Percentiles rank a stretch among this genome's conserved stretches.
These are phyloP conservation scores for Acanthurus tractus DNA, from an alignment of 2,797 vertebrate species.

Conservation along the genomic window DNA sequence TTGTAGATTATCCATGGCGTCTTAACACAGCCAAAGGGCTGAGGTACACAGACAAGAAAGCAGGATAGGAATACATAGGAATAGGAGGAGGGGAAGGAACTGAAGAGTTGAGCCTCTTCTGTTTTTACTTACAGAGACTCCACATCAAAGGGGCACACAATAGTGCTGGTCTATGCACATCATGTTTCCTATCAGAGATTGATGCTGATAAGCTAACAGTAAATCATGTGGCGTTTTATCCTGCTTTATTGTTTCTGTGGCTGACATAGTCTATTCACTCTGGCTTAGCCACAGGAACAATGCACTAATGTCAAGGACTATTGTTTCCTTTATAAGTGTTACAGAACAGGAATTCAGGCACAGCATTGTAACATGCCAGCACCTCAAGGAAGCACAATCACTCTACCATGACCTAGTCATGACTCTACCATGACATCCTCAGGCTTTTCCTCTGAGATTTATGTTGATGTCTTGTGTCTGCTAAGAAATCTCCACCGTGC, in stretches of 20 bases:
- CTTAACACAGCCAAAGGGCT: slow-evolving; percentile 48
- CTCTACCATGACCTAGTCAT: not conserved
- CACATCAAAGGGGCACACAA: slow-evolving; percentile 42
- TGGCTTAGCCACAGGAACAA: slow-evolving; percentile 11
- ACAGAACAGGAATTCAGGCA: not conserved
- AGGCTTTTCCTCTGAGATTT: slow-evolving; percentile 17
- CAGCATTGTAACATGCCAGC: not conserved
- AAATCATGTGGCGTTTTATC: slow-evolving; percentile 27
- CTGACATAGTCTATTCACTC: slow-evolving; percentile 1
- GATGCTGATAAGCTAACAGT: slow-evolving; percentile 26
- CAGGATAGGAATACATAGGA: slow-evolving; percentile 12
- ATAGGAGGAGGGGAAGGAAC: slow-evolving; percentile 22
- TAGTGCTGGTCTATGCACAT: slow-evolving; percentile 19
- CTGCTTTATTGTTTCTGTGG: not conserved
- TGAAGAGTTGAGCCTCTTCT: slow-evolving; percentile 23
- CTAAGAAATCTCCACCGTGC: slow-evolving; percentile 16
- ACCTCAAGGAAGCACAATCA: slow-evolving; percentile 2
- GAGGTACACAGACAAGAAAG: slow-evolving; percentile 25
- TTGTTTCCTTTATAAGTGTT: not conserved
- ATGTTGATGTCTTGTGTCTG: slow-evolving; percentile 28
- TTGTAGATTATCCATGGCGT: slow-evolving; percentile 59
- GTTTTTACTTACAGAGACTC: slow-evolving; percentile 34
- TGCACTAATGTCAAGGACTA: not conserved
- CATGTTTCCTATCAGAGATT: slow-evolving; percentile 28
- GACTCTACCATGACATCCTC: slow-evolving; percentile 8